Evolutionary conservation across 2,113 vertebrate species (phyloP).

Genomic region (Mesembrinibis cayennensis): DNA sequence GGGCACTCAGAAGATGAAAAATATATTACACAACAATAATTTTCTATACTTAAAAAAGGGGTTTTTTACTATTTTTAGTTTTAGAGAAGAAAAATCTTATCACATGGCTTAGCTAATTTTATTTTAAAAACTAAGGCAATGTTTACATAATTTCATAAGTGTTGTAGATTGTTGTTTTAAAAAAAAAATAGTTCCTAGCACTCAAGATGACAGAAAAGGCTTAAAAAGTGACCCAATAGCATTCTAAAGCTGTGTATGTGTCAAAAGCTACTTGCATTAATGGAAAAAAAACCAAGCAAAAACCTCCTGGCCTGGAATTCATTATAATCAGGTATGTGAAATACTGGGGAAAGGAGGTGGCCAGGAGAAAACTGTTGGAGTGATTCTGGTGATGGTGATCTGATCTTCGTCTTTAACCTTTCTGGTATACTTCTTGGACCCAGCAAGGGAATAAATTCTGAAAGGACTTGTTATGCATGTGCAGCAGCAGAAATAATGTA

Average conservation of each 20-base stretch:
- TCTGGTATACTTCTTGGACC: not conserved
- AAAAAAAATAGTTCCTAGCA: not conserved
- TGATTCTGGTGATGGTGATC: not conserved
- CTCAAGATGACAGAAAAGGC: not conserved
- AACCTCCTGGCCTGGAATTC: not conserved
- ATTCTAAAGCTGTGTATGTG: not conserved
- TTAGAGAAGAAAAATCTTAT: not conserved
- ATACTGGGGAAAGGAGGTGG: not conserved
- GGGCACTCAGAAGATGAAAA: not conserved
- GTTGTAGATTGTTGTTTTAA: not conserved
- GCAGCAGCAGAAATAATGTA: not conserved
- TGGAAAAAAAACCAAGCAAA: not conserved
- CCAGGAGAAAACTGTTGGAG: not conserved
- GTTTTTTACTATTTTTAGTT: not conserved
- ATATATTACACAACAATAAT: not conserved
- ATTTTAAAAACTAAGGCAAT: not conserved
- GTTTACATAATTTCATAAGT: not conserved
- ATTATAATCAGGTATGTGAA: not conserved
- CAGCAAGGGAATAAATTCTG: not conserved
- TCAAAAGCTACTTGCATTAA: not conserved
- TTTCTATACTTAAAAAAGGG: not conserved
- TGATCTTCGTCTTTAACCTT: not conserved
- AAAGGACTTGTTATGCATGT: fast-evolving
- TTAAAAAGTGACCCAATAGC: not conserved
- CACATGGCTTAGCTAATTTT: not conserved